These are phyloP conservation scores for Pygoscelis adeliae DNA, from an alignment of 2,113 vertebrate species.

Conservation along the genomic window DNA sequence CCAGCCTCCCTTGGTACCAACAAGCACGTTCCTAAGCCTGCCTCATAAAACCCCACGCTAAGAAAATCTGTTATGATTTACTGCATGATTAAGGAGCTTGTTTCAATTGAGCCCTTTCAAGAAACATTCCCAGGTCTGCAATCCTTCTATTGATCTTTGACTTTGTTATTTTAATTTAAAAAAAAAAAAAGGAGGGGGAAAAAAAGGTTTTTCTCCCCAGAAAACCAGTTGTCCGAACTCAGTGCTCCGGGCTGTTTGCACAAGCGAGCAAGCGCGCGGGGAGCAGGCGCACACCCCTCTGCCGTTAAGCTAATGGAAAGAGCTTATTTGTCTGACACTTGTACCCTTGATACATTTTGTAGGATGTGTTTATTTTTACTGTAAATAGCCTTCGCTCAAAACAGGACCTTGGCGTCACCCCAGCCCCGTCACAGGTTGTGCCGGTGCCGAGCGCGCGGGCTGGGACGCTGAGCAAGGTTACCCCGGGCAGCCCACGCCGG, in stretches of 20 bases:
- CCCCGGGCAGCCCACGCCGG: not conserved
- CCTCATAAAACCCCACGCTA: not conserved
- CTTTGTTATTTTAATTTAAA: not conserved
- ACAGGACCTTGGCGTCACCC: not conserved
- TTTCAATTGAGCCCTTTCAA: not conserved
- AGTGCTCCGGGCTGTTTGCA: not conserved
- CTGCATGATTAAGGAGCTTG: not conserved
- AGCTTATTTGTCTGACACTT: not conserved
- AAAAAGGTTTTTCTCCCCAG: not conserved
- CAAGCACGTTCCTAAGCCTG: not conserved
- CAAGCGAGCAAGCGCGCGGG: not conserved
- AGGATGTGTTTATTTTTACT: not conserved
- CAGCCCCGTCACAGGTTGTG: not conserved
- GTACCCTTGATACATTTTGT: not conserved
- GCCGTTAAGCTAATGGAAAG: not conserved
- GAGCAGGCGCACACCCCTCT: not conserved
- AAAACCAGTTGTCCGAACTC: not conserved
- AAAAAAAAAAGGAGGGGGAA: rapidly evolving
- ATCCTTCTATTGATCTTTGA: not conserved
- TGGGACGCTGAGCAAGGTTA: not conserved
- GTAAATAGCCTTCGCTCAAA: not conserved
- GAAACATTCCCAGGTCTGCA: not conserved
- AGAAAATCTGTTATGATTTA: not conserved
- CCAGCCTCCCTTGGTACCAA: not conserved
- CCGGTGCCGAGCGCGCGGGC: not conserved